Evolutionary conservation across 2,113 vertebrate species (phyloP), one percentile per base, ranked within the genome.

Genomic region (Ursus arctos): DNA sequence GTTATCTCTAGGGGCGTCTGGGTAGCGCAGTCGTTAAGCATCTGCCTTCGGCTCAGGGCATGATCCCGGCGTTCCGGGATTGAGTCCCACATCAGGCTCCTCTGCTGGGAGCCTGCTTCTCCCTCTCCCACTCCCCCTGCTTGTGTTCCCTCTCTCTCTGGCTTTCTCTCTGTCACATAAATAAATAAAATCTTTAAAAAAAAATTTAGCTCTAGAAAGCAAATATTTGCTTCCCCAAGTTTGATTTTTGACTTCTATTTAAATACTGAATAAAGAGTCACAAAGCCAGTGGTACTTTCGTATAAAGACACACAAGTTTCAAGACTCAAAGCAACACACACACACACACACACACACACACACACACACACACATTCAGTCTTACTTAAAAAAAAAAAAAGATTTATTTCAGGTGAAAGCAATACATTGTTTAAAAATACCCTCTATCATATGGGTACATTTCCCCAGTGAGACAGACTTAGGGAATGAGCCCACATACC

Each of bases 371-470:
- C 40, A 43, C 43, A 43, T 43, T 43, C 43, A 43, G 24, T 65
- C 26, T 88, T 86, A 53, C 63, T 77, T 63, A 57, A 1, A 69
- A 33, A 33, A 67, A 13, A 53, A 53, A 53, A 53, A 89, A 22
- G 4, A 0, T 4, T 82, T 40, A 11, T 82, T 76, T 89, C 13
- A 65, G 4, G 59, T 92, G 26, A 71, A 59, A 89, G 61, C n/a
- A 97, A 74, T 8, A 21, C 15, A 33, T 22, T 76, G 15, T 61
- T 83, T 13, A 33, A 96, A 98, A 81, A 59, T 33, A 67, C 33
- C 6, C 12, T 88, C 53, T 43, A 57, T 21, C 26, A 18, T 86
- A 33, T 2, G 12, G n/a, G 14, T 87, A 6, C n/a, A 33, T 96
- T 88, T 55, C 9, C 1, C 53, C 22, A 9, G 10, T 53, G 22